Evolutionary conservation across 2,113 vertebrate genomes (phyloP), one percentile per base, ranked within the genome.

Genomic region (Callopanchax toddi): DNA sequence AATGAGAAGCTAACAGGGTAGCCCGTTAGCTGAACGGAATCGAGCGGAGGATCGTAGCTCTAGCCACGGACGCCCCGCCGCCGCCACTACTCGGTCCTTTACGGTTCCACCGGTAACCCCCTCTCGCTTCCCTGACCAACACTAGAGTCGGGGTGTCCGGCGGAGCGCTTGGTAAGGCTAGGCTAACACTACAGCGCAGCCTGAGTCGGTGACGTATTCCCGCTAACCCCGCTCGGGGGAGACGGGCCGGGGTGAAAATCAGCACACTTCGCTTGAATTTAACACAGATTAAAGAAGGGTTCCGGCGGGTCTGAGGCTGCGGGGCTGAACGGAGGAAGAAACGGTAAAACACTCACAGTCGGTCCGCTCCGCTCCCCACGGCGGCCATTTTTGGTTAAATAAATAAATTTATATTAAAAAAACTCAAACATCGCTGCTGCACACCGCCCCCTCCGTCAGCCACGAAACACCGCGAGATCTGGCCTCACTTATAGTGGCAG

Each of bases 321-420:
- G 67, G 65, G 63, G 70, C 76, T 52, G 74, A 79, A 73, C 26
- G 46, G 83, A 56, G 72, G 80, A 84, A 71, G 67, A 74, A 79
- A 70, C 73, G 74, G 87, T 11, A 86, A 86, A 74, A 17, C 86
- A 93, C 92, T 92, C 92, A 93, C 92, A 92, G 87, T 91, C 87
- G 89, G 84, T 92, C 89, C 88, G 91, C 92, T 91, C 88, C 92
- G 89, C 92, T 91, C 89, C 92, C 91, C 89, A 91, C 91, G 91
- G 92, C 92, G 90, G 92, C 92, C 92, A 93, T 93, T 92, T 93
- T 92, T 93, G 93, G 93, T 93, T 91, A 93, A 93, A 93, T 93
- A 92, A 93, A 93, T 93, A 92, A 92, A 91, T 91, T 87, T 83
- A 89, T 88, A 87, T 90, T 87, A 90, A 90, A 90, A 88, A 67